Evolutionary conservation across 1,140 invertebrate genomes (phyloP).

Genomic region (Zaprionus inermis): DNA sequence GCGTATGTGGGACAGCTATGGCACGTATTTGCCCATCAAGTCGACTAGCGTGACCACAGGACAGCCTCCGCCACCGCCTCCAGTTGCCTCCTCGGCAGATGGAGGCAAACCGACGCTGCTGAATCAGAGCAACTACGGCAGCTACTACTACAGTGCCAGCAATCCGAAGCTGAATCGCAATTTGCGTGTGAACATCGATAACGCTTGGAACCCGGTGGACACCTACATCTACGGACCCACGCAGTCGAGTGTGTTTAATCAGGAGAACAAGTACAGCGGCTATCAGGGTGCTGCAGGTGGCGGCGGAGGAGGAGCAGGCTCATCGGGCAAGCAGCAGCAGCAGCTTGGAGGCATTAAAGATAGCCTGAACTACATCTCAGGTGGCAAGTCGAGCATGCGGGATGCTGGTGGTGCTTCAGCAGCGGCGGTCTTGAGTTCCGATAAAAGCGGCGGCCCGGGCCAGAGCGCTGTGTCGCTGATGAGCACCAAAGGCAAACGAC

Average conservation of each 20-base stretch:
- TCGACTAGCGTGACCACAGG: constrained; percentile 77
- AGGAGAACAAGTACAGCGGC: constrained; percentile 83
- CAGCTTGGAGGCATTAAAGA: constrained; percentile 71
- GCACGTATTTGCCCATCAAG: constrained; percentile 79
- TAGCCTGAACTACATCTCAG: constrained; percentile 74
- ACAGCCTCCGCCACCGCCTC: constrained; percentile 75
- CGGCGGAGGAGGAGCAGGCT: constrained; percentile 18
- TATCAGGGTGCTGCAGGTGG: constrained; percentile 66
- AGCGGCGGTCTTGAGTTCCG: constrained; percentile 58
- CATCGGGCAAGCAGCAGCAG: constrained; percentile 28
- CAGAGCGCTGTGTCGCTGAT: constrained; percentile 63
- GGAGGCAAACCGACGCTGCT: constrained; percentile 70
- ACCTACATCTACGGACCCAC: constrained; percentile 84
- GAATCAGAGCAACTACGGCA: constrained; percentile 73
- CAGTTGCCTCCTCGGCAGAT: constrained; percentile 73
- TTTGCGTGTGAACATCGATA: constrained; percentile 82
- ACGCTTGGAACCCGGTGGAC: constrained; percentile 84
- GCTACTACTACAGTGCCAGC: constrained; percentile 81
- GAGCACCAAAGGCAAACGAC: constrained; percentile 78
- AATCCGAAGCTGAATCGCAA: constrained; percentile 81
- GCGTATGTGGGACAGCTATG: constrained; percentile 86
- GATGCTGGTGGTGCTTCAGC: constrained; percentile 53
- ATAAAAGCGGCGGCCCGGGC: constrained; percentile 49
- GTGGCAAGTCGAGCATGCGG: constrained; percentile 44
- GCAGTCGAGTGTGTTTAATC: constrained; percentile 82